Conservation (phyloP, 2,113 vertebrate species). For the Rhegmatorhina hoffmannsi region DNA sequence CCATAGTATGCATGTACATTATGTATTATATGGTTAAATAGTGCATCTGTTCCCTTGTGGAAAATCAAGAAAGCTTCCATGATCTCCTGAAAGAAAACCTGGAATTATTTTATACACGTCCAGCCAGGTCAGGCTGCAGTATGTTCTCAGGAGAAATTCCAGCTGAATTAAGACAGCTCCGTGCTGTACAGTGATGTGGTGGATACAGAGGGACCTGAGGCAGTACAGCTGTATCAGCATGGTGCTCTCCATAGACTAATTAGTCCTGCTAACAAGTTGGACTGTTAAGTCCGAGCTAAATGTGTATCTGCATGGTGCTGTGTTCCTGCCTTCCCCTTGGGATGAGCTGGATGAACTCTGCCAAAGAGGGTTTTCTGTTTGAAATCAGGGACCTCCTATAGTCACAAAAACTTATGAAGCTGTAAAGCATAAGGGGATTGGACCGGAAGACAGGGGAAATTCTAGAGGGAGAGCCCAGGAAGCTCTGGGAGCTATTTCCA, state of each 20-base stretch:
- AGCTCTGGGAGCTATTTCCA: neutral
- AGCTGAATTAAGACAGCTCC: neutral
- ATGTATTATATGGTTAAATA: conserved; percentile 32
- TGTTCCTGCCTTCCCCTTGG: neutral
- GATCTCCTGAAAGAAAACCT: neutral
- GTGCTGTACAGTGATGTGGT: rapidly evolving
- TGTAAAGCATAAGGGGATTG: neutral
- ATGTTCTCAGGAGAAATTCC: neutral
- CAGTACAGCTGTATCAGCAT: neutral
- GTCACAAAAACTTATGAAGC: neutral
- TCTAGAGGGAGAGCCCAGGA: neutral
- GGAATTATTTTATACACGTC: conserved; percentile 29
- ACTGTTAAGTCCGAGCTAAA: neutral
- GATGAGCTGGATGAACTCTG: neutral
- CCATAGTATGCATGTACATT: conserved; percentile 4
- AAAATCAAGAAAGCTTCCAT: conserved; percentile 14
- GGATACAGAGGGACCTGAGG: neutral
- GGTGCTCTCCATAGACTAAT: conserved; percentile 21
- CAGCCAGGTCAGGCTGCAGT: neutral
- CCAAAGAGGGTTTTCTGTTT: neutral
- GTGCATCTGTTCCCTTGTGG: neutral
- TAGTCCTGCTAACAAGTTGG: conserved; percentile 18
- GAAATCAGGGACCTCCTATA: neutral
- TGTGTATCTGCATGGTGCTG: neutral
- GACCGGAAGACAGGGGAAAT: neutral